phyloP scores from a whole-genome alignment of 2,888 invertebrate genomes.

The Diarsia dahlii region DNA sequence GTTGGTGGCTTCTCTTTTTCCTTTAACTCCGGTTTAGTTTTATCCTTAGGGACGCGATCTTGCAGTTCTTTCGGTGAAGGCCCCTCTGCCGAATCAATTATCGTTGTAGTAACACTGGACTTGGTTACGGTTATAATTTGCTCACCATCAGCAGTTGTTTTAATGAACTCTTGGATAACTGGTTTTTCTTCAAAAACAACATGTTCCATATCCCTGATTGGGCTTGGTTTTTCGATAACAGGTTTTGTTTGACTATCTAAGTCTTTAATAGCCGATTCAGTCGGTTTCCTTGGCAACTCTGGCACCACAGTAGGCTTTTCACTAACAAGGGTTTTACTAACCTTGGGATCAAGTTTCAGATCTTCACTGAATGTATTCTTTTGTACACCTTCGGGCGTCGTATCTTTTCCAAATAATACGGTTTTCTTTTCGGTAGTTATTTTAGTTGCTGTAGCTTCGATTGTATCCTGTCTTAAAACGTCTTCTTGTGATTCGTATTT shows the following conservation, averaged over 20 bases:
- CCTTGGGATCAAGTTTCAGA: constrained; percentile 19
- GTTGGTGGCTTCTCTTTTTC: constrained; percentile 11
- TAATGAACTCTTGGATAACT: constrained; percentile 71
- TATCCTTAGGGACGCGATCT: constrained; percentile 25
- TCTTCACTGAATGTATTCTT: constrained; percentile 25
- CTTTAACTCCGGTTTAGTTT: constrained; percentile 15
- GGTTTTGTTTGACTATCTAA: constrained; percentile 35
- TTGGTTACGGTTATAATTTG: constrained; percentile 76
- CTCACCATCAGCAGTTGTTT: constrained; percentile 71
- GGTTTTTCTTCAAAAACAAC: constrained; percentile 70
- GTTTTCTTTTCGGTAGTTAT: constrained; percentile 58
- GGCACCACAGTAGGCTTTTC: constrained; percentile 36
- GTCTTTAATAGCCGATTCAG: constrained; percentile 16
- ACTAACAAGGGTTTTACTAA: constrained; percentile 27
- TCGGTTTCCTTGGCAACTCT: constrained; percentile 39
- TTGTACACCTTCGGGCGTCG: constrained; percentile 3
- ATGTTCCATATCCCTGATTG: constrained; percentile 62
- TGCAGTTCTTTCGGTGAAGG: constrained; percentile 38
- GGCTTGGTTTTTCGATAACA: constrained; percentile 49
- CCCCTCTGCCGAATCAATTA: constrained; percentile 67
- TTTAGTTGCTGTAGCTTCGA: constrained; percentile 35
- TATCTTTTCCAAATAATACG: constrained; percentile 54
- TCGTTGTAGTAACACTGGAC: constrained; percentile 76
- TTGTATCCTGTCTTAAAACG: constrained; percentile 30
- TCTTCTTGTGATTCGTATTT: constrained; percentile 46